phyloP scores from a whole-genome alignment of 2,113 vertebrate species.

The Jaculus jaculus region DNA sequence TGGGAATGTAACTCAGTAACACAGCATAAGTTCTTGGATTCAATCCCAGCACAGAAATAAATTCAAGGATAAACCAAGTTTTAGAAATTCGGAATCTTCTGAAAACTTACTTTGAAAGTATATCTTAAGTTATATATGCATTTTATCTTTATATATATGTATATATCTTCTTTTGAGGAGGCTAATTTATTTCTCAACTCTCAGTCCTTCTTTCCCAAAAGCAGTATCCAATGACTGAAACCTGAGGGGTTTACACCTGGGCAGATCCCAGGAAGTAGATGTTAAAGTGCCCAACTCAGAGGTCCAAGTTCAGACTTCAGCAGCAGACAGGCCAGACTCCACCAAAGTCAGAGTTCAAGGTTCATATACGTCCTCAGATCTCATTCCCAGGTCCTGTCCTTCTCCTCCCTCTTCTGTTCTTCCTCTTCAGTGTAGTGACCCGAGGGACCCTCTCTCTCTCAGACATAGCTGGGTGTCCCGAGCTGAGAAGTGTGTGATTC shows the following conservation, averaged over 20 bases:
- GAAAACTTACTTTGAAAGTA: neutral
- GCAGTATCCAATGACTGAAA: neutral
- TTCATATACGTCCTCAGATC: conserved; percentile 86
- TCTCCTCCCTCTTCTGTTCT: conserved; percentile 71
- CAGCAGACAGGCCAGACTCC: neutral
- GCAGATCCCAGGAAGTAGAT: neutral
- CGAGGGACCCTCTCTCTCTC: conserved; percentile 52
- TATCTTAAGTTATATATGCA: conserved; percentile 7
- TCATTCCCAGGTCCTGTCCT: conserved; percentile 83
- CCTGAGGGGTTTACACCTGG: neutral
- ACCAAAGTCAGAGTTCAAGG: conserved; percentile 76
- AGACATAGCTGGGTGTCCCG: conserved; percentile 71
- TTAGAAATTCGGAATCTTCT: conserved; percentile 47
- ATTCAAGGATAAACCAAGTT: conserved; percentile 6
- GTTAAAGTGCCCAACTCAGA: no score
- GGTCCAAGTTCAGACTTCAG: neutral
- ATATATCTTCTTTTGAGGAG: neutral
- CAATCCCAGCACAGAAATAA: neutral
- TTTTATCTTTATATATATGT: neutral
- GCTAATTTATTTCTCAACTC: conserved; percentile 62
- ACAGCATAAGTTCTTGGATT: neutral
- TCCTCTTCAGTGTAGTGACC: conserved; percentile 52
- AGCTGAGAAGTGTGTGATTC: conserved; percentile 79
- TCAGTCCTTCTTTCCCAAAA: neutral
- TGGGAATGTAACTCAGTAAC: neutral